Conservation (phyloP, 2,888 invertebrate genomes). For the Euclidia mi region DNA sequence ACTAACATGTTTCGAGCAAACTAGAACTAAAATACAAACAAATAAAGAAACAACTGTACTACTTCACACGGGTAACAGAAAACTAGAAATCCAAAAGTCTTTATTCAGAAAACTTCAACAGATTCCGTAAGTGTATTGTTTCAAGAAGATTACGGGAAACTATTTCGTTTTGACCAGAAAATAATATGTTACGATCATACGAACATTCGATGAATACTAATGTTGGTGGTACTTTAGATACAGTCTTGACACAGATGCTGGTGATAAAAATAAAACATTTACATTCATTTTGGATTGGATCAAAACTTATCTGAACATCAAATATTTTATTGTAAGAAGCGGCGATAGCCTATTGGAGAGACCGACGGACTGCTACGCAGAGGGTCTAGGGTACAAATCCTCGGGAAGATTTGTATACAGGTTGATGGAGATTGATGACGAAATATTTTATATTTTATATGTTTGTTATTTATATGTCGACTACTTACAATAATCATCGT, state of each 20-base stretch:
- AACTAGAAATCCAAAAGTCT: conserved; percentile 21
- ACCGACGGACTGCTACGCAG: no score
- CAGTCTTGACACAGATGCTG: conserved; percentile 23
- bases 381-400: no score
- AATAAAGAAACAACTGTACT: conserved; percentile 17
- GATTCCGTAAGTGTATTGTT: conserved; percentile 49
- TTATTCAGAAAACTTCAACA: conserved; percentile 43
- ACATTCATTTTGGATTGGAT: not conserved
- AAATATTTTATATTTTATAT: no score
- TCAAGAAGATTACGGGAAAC: conserved; percentile 48
- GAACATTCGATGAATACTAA: conserved; percentile 43
- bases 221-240: conserved; percentile 19
- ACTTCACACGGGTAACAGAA: conserved; percentile 27
- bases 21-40: conserved; percentile 16
- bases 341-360: no score
- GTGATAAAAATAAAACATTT: conserved; percentile 18
- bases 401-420: no score
- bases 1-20: conserved; percentile 17
- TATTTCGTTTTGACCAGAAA: conserved; percentile 42
- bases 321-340: conserved; percentile 2
- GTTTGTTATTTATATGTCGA: no score
- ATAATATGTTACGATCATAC: conserved; percentile 44
- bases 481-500: no score
- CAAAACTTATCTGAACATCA: conserved; percentile 5
- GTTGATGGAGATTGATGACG: no score